phyloP scores from a whole-genome alignment of 1,140 invertebrate genomes.

The Trypoxylus dichotomus region DNA sequence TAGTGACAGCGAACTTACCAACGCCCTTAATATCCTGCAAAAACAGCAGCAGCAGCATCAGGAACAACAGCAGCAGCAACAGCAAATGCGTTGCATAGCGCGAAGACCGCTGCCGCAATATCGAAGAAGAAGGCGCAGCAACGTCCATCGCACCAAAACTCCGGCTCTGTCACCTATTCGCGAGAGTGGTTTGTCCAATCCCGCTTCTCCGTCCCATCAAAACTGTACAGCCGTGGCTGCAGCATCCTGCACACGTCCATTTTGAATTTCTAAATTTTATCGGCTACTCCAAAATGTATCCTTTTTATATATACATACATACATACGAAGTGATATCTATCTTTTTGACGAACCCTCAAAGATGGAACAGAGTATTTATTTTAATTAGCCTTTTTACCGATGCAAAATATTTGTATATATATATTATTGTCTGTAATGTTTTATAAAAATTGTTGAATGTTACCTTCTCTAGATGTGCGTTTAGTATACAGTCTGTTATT shows the following conservation, averaged over 20 bases:
- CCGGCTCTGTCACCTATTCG: conserved; percentile 69
- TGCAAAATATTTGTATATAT: not conserved
- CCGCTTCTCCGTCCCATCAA: conserved; percentile 64
- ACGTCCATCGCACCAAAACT: conserved; percentile 56
- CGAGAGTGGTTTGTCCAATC: conserved; percentile 73
- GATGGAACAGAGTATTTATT: not conserved
- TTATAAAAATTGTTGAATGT: not conserved
- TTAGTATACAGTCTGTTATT: no score
- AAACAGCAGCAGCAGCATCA: conserved; percentile 39
- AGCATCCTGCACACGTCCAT: conserved; percentile 44
- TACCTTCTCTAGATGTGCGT: not conserved
- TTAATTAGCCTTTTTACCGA: not conserved
- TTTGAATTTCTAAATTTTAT: conserved; percentile 35
- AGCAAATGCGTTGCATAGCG: conserved; percentile 38
- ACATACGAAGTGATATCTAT: not conserved
- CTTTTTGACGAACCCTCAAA: not conserved
- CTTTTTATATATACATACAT: not conserved
- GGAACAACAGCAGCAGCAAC: conserved; percentile 16
- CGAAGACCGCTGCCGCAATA: conserved; percentile 42
- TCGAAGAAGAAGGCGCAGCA: conserved; percentile 47
- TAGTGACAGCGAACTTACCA: conserved; percentile 48
- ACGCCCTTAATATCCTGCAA: conserved; percentile 45
- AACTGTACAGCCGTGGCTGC: conserved; percentile 47
- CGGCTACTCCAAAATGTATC: not conserved
- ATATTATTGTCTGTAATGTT: not conserved